Conservation (phyloP, 1,140 invertebrate species). For the Ceratosolen fusciceps region DNA sequence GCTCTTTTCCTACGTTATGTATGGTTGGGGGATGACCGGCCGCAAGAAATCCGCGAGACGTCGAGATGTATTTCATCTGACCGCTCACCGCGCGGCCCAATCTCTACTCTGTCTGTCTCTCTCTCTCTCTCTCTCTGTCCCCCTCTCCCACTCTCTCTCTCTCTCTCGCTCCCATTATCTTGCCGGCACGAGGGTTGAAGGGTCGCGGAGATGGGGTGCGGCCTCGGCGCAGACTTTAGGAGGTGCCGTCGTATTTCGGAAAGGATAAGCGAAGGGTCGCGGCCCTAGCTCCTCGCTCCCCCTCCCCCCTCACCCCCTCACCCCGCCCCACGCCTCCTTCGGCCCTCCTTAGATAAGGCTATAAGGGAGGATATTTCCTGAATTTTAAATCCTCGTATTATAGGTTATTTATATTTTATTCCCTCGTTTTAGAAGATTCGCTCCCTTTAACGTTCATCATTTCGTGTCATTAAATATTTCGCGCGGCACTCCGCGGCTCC, state of each 20-base stretch:
- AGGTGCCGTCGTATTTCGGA: slow-evolving; percentile 41
- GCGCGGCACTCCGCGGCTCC: too few relatives aligned
- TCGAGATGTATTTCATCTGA: slow-evolving; percentile 45
- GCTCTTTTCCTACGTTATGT: slow-evolving; percentile 53
- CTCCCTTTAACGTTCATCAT: slow-evolving; percentile 8
- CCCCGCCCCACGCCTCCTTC: too few relatives aligned
- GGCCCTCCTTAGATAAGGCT: slow-evolving; percentile 6
- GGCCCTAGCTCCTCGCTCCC: too few relatives aligned
- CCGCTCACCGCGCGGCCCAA: slow-evolving; percentile 50
- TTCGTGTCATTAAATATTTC: slow-evolving; percentile 19
- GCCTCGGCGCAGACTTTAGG: slow-evolving; percentile 8
- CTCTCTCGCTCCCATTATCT: too few relatives aligned
- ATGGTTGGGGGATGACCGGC: slow-evolving; percentile 32
- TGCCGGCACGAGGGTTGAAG: slow-evolving; percentile 35
- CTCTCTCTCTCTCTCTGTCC: slow-evolving; percentile 49
- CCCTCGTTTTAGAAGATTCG: neutral
- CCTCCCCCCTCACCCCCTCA: too few relatives aligned
- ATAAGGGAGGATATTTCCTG: slow-evolving; percentile 39
- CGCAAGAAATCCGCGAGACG: slow-evolving; percentile 39
- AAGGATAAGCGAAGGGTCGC: slow-evolving; percentile 40
- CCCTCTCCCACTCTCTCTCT: too few relatives aligned
- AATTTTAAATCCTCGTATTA: slow-evolving; percentile 45
- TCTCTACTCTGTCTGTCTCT: slow-evolving; percentile 48
- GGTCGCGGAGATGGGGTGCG: neutral
- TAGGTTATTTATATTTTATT: slow-evolving; percentile 44